Percentiles rank a stretch among this genome's conserved stretches.
phyloP scores from a whole-genome alignment of 2,888 invertebrate genomes.

The Drosophila neonasuta region DNA sequence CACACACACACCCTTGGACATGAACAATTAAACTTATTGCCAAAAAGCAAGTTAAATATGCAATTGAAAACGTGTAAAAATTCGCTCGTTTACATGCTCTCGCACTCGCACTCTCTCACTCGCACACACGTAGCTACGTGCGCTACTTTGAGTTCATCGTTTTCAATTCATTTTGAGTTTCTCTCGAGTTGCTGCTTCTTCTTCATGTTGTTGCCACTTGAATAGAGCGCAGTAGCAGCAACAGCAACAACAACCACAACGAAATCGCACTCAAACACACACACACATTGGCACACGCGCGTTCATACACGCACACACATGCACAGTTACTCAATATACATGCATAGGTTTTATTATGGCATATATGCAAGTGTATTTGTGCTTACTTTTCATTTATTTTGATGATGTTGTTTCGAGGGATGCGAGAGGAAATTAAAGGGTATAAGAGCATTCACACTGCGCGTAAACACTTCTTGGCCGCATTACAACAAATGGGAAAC shows the following conservation, averaged over 20 bases:
- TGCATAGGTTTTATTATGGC: slow-evolving; percentile 17
- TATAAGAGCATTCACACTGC: slow-evolving; percentile 50
- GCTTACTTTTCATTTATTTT: slow-evolving; percentile 64
- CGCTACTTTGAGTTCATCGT: slow-evolving; percentile 78
- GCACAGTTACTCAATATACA: slow-evolving; percentile 28
- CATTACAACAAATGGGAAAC: slow-evolving; percentile 37
- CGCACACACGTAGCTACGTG: slow-evolving; percentile 54
- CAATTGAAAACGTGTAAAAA: slow-evolving; percentile 61
- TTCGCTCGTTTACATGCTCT: slow-evolving; percentile 13
- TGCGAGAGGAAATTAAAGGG: slow-evolving; percentile 26
- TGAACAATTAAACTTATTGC: slow-evolving; percentile 30
- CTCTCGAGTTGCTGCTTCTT: slow-evolving; percentile 52
- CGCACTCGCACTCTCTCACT: slow-evolving; percentile 18
- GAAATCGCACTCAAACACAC: slow-evolving; percentile 46
- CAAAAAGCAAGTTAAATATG: slow-evolving; percentile 65
- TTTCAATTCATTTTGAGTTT: slow-evolving; percentile 77
- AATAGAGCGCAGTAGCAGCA: slow-evolving; percentile 22
- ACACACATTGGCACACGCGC: slow-evolving; percentile 29
- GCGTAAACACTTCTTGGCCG: slow-evolving; percentile 47
- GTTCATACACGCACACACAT: slow-evolving; percentile 13
- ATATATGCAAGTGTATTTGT: slow-evolving; percentile 42
- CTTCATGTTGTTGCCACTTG: slow-evolving; percentile 40
- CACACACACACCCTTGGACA: slow-evolving; percentile 11
- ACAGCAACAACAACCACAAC: slow-evolving; percentile 30
- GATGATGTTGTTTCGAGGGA: slow-evolving; percentile 26